Percentiles rank a stretch among this genome's conserved stretches.
Evolutionary conservation across 2,797 vertebrate genomes (phyloP).

Genomic region (Tolypeutes matacus): DNA sequence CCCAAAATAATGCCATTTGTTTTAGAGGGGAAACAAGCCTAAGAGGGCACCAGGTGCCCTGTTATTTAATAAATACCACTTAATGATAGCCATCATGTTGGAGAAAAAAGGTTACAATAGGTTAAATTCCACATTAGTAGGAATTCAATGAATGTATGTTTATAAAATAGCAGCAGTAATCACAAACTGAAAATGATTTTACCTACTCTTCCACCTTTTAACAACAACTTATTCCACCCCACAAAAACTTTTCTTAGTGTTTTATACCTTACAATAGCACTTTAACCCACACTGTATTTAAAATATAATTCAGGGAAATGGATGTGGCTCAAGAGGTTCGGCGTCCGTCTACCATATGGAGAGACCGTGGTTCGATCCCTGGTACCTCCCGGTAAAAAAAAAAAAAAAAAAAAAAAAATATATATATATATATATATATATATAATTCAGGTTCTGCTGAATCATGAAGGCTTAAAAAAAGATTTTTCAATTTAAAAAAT

Average conservation of each 20-base stretch:
- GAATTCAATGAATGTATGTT: not conserved
- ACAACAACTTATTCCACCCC: not conserved
- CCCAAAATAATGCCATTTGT: not conserved
- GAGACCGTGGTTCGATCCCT: too few relatives aligned
- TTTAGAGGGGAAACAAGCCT: conserved; percentile 18
- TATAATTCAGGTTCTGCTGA: conserved; percentile 55
- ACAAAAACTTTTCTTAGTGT: conserved; percentile 14
- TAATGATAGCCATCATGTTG: not conserved
- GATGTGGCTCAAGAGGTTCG: too few relatives aligned
- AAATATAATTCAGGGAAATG: conserved; percentile 51
- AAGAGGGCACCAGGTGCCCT: not conserved
- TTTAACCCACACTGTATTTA: conserved; percentile 5
- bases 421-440: too few relatives aligned
- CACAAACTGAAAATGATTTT: not conserved
- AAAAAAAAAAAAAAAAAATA: too few relatives aligned
- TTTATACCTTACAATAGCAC: not conserved
- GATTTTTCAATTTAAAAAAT: conserved; percentile 49
- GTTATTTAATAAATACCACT: conserved; percentile 19
- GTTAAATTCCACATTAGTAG: not conserved
- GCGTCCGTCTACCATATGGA: too few relatives aligned
- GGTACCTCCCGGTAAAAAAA: too few relatives aligned
- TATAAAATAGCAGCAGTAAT: not conserved
- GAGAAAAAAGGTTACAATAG: not conserved
- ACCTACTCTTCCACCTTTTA: not conserved
- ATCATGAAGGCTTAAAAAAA: conserved; percentile 40